Conservation (phyloP, 2,797 vertebrate genomes). For the Schizopygopsis malacanthus region DNA sequence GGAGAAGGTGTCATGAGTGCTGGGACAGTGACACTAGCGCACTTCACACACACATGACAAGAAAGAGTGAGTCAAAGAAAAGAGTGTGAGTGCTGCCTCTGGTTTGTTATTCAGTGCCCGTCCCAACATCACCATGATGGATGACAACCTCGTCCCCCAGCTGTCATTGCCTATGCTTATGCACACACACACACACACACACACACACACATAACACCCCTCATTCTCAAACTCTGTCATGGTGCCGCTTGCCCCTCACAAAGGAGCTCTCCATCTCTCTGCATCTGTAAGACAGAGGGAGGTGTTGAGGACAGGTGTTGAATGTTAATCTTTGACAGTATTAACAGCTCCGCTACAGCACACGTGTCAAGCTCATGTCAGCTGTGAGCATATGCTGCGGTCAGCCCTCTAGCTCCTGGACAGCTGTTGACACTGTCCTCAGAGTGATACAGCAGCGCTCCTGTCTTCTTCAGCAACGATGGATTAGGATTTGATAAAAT, state of each 20-base stretch:
- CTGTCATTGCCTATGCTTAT: constrained; percentile 53
- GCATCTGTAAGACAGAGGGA: constrained; percentile 23
- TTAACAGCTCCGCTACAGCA: constrained; percentile 32
- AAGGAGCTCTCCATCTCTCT: constrained; percentile 25
- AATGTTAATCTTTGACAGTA: constrained; percentile 50
- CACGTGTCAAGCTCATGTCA: constrained; percentile 31
- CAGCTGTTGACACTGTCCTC: constrained; percentile 38
- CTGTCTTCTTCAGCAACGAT: not conserved
- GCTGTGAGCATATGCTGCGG: constrained; percentile 42
- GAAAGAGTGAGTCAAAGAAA: constrained; percentile 1
- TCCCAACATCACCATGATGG: constrained; percentile 68
- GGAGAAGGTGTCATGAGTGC: constrained; percentile 24
- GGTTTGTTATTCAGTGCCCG: constrained; percentile 67
- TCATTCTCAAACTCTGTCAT: constrained; percentile 38
- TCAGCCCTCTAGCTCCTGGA: constrained; percentile 14
- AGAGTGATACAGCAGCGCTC: constrained; percentile 9
- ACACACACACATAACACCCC: constrained; percentile 21
- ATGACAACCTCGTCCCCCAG: constrained; percentile 65
- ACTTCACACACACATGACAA: constrained; percentile 18
- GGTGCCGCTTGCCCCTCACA: constrained; percentile 53
- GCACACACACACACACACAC: constrained; percentile 24
- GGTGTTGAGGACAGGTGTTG: constrained; percentile 32
- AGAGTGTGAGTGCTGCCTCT: constrained; percentile 20
- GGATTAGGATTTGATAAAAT: not conserved
- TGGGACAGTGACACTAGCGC: constrained; percentile 26